Conservation (phyloP, 1,140 invertebrate species). For the Pseudobourletiella spinata region DNA sequence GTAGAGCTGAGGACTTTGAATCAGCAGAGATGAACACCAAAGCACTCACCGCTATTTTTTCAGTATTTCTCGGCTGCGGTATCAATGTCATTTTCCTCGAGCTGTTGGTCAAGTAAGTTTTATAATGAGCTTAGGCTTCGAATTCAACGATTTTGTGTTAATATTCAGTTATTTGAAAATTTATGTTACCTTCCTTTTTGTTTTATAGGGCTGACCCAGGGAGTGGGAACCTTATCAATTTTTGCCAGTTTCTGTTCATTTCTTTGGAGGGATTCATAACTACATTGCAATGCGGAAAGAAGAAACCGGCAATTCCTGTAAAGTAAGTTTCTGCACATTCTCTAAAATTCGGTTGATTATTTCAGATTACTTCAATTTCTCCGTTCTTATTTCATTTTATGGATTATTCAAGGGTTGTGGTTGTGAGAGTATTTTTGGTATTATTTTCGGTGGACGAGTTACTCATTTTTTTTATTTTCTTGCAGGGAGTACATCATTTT, state of each 20-base stretch:
- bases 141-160: constrained; percentile 12
- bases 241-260: constrained; percentile 86
- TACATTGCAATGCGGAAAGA: constrained; percentile 73
- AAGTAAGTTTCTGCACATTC: constrained; percentile 9
- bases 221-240: constrained; percentile 86
- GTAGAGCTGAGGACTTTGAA: too few species aligned
- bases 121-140: constrained; percentile 7
- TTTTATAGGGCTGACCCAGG: constrained; percentile 78
- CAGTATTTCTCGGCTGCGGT: constrained; percentile 81
- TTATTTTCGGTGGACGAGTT: not conserved
- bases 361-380: not conserved
- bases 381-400: not conserved
- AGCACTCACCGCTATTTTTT: constrained; percentile 55
- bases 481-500: constrained; percentile 72
- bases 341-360: not conserved
- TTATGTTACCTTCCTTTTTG: constrained; percentile 27
- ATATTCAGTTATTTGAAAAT: not conserved
- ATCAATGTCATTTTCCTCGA: constrained; percentile 85
- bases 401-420: not conserved
- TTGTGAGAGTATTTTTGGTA: not conserved
- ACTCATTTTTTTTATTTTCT: constrained; percentile 28
- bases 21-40: constrained; percentile 46
- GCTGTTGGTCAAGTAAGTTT: constrained; percentile 67
- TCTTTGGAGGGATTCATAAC: constrained; percentile 82
- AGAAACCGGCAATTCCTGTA: constrained; percentile 52